Evolutionary conservation across 64 coral and sea anemone species (phyloP).

Genomic region (Porites australiensis): DNA sequence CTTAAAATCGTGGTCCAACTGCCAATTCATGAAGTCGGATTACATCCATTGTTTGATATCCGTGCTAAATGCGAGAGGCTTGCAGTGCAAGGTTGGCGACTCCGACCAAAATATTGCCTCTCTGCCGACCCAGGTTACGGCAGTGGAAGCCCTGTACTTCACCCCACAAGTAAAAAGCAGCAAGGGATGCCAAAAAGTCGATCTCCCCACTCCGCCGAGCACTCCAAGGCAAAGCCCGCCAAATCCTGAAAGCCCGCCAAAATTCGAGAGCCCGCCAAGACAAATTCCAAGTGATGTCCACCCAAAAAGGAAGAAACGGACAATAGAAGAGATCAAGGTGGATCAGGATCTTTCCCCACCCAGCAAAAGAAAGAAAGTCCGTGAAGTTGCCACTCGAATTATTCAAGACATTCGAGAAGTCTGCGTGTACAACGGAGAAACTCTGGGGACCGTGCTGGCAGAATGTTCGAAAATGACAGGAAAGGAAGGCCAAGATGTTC

Average conservation of each 20-base stretch:
- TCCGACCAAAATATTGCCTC: not conserved
- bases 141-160: not conserved
- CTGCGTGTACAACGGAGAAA: conserved; percentile 16
- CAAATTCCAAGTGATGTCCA: not conserved
- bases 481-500: not conserved
- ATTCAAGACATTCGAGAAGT: not conserved
- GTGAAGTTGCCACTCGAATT: not conserved
- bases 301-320: not conserved
- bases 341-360: conserved; percentile 17
- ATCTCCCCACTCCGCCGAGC: conserved; percentile 12
- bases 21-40: conserved; percentile 25
- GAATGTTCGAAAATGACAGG: not conserved
- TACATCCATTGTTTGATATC: not conserved
- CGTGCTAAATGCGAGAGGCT: not conserved
- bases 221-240: not conserved
- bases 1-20: conserved; percentile 9
- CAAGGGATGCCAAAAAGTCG: not conserved
- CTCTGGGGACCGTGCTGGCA: not conserved
- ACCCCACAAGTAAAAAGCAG: not conserved
- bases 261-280: not conserved
- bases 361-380: conserved; percentile 40
- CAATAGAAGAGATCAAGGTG: not conserved
- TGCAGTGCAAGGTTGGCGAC: conserved; percentile 18
- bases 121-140: not conserved
- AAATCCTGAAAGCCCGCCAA: conserved; percentile 7